A percentile compares a stretch with the other conserved stretches of the same genome.
phyloP scores from a whole-genome alignment of 2,888 invertebrate genomes.

The Tiliacea citrago region DNA sequence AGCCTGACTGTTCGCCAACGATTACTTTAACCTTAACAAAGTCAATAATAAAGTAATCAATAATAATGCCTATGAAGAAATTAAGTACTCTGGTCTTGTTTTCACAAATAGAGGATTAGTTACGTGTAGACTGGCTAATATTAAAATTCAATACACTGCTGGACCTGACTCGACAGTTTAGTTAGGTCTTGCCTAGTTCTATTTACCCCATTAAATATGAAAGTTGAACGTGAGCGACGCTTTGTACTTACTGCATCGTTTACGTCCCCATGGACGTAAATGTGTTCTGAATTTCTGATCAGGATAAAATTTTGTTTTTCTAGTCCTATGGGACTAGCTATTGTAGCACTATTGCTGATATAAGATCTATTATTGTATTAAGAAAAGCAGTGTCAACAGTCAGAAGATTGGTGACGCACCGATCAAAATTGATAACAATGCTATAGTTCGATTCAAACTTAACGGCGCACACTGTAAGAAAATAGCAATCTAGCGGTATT shows the following conservation, averaged over 20 bases:
- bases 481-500: no score
- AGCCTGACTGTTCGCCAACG: neutral
- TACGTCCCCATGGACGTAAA: conserved; percentile 6
- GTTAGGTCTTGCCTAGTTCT: conserved; percentile 16
- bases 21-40: neutral
- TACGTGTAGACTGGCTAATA: conserved; percentile 2
- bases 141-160: conserved; percentile 15
- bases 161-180: conserved; percentile 12
- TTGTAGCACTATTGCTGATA: neutral
- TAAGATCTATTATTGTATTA: neutral
- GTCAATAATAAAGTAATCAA: conserved; percentile 13
- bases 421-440: neutral
- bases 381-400: neutral
- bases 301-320: neutral
- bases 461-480: no score
- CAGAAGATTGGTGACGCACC: neutral
- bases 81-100: conserved; percentile 11
- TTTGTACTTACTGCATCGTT: conserved; percentile 22
- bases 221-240: conserved; percentile 17
- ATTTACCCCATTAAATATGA: conserved; percentile 41
- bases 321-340: neutral
- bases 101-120: conserved; percentile 21
- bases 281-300: conserved; percentile 16
- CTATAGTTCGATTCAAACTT: no score
- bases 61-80: conserved; percentile 16